Conservation (phyloP, 2,113 vertebrate genomes). For the Dasyornis broadbenti region DNA sequence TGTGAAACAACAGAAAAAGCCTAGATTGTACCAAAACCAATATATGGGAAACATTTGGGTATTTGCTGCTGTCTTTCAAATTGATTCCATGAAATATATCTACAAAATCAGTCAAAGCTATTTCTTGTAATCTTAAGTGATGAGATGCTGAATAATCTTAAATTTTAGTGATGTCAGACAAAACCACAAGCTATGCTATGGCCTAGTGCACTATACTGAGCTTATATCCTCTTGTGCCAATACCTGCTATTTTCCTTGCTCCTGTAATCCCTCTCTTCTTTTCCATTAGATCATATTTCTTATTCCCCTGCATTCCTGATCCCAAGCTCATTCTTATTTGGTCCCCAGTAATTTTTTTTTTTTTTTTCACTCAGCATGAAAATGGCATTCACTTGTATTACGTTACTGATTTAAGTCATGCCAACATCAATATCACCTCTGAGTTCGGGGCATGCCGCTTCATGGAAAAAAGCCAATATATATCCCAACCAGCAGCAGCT, state of each 20-base stretch:
- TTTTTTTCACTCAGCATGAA: background rate
- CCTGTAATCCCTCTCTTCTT: background rate
- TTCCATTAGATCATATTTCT: background rate
- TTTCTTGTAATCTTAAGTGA: background rate
- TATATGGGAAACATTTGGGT: background rate
- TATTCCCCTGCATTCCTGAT: background rate
- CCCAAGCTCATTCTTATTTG: background rate
- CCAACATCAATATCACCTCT: background rate
- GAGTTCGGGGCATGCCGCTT: rapidly evolving
- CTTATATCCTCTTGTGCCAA: background rate
- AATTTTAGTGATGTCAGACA: background rate
- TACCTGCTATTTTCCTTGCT: background rate
- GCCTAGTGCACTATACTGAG: background rate
- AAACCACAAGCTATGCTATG: background rate
- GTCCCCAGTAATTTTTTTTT: background rate
- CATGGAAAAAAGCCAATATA: background rate
- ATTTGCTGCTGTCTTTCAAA: background rate
- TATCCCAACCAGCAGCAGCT: background rate
- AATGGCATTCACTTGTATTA: background rate
- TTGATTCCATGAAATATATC: background rate
- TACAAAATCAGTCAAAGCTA: background rate
- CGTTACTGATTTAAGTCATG: background rate
- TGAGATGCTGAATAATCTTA: background rate
- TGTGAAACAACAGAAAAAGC: background rate
- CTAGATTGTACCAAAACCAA: background rate